Evolutionary conservation across 2,797 vertebrate species (phyloP).

Genomic region (Vipera ursinii): DNA sequence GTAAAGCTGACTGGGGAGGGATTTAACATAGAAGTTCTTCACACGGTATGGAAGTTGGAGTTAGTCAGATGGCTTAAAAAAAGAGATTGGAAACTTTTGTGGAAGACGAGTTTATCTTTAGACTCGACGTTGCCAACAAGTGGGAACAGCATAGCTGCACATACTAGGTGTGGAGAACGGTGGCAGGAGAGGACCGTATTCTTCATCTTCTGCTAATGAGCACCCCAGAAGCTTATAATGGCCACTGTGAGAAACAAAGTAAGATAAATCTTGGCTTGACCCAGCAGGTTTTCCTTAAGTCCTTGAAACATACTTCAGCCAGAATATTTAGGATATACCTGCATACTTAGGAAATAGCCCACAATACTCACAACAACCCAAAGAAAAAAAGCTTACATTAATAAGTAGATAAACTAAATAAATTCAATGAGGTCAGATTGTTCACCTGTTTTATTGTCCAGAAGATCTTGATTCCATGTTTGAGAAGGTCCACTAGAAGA

Average conservation of each 20-base stretch:
- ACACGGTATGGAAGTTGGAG: neutral
- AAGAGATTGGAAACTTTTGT: neutral
- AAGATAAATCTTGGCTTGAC: neutral
- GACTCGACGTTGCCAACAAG: neutral
- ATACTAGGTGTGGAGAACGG: neutral
- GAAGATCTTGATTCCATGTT: neutral
- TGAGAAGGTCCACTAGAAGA: neutral
- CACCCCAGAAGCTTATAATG: neutral
- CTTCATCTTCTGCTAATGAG: neutral
- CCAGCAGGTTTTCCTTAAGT: neutral
- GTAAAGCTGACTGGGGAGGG: neutral
- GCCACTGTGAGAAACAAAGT: neutral
- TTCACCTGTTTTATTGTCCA: neutral
- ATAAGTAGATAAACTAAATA: neutral
- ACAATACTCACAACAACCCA: neutral
- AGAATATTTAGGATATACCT: neutral
- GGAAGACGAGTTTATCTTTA: neutral
- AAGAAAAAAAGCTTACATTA: neutral
- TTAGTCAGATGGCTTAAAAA: neutral
- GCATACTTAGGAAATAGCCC: neutral
- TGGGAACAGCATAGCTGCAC: neutral
- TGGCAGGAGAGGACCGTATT: neutral
- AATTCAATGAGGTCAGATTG: neutral
- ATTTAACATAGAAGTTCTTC: neutral
- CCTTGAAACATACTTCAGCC: neutral